Base-by-base conservation (phyloP, 1,140 invertebrate species). In the Drosophila busckii region DNA sequence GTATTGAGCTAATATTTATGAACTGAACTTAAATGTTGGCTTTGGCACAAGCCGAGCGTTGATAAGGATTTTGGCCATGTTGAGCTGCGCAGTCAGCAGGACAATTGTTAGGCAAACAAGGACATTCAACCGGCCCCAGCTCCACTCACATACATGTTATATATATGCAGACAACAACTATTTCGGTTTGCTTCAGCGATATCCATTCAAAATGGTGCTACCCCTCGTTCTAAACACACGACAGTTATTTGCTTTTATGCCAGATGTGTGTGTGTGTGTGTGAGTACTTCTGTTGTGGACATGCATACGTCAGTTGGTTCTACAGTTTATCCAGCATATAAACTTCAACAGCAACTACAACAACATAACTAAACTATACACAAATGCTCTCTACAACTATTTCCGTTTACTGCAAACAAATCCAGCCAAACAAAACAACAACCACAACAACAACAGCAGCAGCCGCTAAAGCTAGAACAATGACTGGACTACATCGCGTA, bases 191-290 rank as follows among this genome's bases (percentile, higher is more conserved):
- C 28, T 56, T 62, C 48, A 52, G 28, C 48, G 56, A 60, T 52
- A 56, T 46, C 53, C 59, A 55, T 61, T 46, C 41, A 55, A 69
- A 76, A 59, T 73, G 29, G 12, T 2, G 19, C 29, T 4, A 3
- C 12, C 6, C 13, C 28, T 4, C 13, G 22, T 8, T 12, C 4
- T 17, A 42, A 31, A 58, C 46, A 54, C 22, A 44, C 46, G 73
- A 80, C 73, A 78, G 73, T 64, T 78, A 78, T 78, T 78, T 78
- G 73, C 73, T 80, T 80, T 80, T 80, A 80, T 80, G 73, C 55
- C 73, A 71, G 54, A 60, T 65, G 45, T 42, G 16, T 56, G 44
- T 35, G 13, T 13, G 25, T 53, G 19, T 29, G 49, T 25, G 10
- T 17, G 38, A 45, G 22, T 26, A 16, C 2, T 10, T 34, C 35